Evolutionary conservation across 37 sponge, comb jelly and placozoan genomes (phyloP), one percentile per base, ranked within the genome.

Genomic region (Halisarca cf. caerulea): DNA sequence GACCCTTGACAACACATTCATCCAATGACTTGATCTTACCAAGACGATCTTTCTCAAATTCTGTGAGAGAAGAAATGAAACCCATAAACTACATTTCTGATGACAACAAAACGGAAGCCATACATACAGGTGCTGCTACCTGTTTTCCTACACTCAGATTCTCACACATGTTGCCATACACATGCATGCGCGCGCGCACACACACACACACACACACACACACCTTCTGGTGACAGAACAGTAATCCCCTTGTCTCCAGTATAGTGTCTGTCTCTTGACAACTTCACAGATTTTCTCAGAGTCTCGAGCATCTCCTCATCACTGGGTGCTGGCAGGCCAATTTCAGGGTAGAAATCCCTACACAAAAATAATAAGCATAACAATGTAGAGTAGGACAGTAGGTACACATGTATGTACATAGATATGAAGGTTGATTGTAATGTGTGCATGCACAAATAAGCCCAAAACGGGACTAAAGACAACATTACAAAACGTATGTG

Each of bases 211-310:
- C 51, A 47, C 51, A 47, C 35, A 8, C 33, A 7, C 69, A 40
- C 24, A 86, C 87, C 87, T 85, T 89, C 90, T 34, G 90, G 90
- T 3, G 90, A 89, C 21, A 89, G 85, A 0, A 89, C 86, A 43
- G 62, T 82, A 15, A 89, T 89, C 18, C 85, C 90, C 36, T 85
- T 85, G 54, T 85, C 90, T 33, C 90, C 81, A 89, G 84, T 85
- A 73, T 89, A 89, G 36, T 73, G 85, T 33, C 85, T 89, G 54
- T 55, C 61, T 5, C 45, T 36, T 15, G 90, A 89, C 23, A 35
- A 6, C 14, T 0, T 35, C 8, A 89, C 82, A 18, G 90, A 72
- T 32, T 42, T 58, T 24, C 85, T 69, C 34, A 89, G 75, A n/a
- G 21, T 64, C 4, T 27, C 78, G 0, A 85, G 44, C 45, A 89